Base-by-base conservation (phyloP, 2,888 invertebrate species). In the Molorchus minor region DNA sequence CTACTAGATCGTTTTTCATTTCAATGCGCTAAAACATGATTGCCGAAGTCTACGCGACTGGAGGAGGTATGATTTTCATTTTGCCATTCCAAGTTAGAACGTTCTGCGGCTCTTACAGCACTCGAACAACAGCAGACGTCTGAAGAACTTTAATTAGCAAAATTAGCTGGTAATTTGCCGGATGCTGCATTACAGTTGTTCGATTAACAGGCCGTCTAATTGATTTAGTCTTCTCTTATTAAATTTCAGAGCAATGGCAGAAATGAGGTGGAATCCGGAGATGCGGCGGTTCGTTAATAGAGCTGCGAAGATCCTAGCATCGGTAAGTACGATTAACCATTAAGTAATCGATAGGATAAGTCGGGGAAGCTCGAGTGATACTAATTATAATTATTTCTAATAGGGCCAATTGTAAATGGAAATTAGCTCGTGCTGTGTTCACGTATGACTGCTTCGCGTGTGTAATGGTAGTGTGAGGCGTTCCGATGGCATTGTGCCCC, bases 211-310 rank as follows among this genome's bases (percentile, higher is more conserved):
- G 15, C 17, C 41, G 19, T 8, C 41, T 40, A 40, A 40, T 30
- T 30, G 29, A 41, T 52, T 41, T 41, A 17, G 30, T 52, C 13
- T 25, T 25, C 41, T 41, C 30, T 29, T 49, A 49, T 49, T 49
- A 38, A 56, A 47, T 58, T 61, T 56, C 64, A 64, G 65, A 55
- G 57, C 62, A 33, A 38, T 68, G 47, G 49, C 40, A 44, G 63
- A 65, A 57, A 62, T 53, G 86, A 86, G 82, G 72, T 86, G 86
- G 86, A 85, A 85, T 73, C 83, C 83, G 78, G 87, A 86, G 75
- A 84, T 81, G 73, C 84, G 81, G 73, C 81, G 85, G 70, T 84
- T 88, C 60, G 85, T 86, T 54, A 84, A 86, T 13, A 83, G 90
- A 19, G 84, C 87, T 10, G 82, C 85, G 0, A 84, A 86, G 58